Evolutionary conservation across 2,797 vertebrate species (phyloP), one percentile per base, ranked within the genome.

Genomic region (Eleutherodactylus coqui): DNA sequence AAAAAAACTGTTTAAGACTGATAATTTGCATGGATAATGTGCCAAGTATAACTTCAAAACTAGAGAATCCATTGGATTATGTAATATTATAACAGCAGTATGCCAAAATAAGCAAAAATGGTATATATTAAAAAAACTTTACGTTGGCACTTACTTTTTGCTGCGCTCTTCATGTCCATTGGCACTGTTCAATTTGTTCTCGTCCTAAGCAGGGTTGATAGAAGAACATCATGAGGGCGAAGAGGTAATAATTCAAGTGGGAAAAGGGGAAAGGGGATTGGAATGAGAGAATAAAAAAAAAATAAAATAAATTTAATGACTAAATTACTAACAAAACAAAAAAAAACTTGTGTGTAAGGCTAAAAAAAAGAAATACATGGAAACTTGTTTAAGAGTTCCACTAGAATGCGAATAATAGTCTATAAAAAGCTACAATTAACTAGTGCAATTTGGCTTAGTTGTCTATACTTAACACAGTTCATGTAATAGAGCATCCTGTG

Each of bases 181-280:
- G 90, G 97, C 96, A 95, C 96, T 98, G 94, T 91, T 95, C 94
- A 94, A 92, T 94, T 97, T 98, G 97, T 96, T 97, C 93, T 98
- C 97, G 93, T 98, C 97, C 97, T 99, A 98, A 98, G 97, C 97
- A 97, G 96, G 95, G 97, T 96, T 95, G 95, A 98, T 96, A 98
- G 96, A 97, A 98, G 96, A 99, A 98, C 95, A 98, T 97, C 96
- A 94, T 97, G 96, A 98, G 96, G 96, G 96, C 96, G 97, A 95
- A 97, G 97, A 92, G 96, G 96, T 96, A 96, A 99, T 94, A 99
- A 95, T 98, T 96, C 96, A 98, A 97, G 97, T 96, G 95, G 96
- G 97, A 96, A 99, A 97, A 96, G 94, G 94, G 95, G 93, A 95
- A 94, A 93, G 94, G 94, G 94, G 96, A 95, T 90, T 93, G 95